phyloP scores from a whole-genome alignment of 1,140 invertebrate genomes.

The Pseudomyrmex sp. region DNA sequence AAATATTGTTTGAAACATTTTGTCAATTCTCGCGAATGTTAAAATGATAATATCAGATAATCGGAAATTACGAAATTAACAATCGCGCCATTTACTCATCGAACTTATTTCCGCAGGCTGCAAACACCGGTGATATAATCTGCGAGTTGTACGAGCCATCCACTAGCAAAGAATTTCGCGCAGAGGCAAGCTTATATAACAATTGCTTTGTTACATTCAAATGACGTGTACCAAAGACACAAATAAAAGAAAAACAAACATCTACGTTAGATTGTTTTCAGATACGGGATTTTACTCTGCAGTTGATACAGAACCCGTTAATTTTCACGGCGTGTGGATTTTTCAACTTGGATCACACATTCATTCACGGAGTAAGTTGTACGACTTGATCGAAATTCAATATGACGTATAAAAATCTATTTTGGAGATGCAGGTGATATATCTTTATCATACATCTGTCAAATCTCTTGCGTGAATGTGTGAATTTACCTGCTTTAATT shows the following conservation, averaged over 20 bases:
- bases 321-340: conserved; percentile 76
- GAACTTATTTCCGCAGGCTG: conserved; percentile 51
- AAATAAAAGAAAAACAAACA: not conserved
- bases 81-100: not conserved
- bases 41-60: not conserved
- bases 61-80: not conserved
- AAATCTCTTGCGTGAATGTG: not conserved
- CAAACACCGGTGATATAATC: conserved; percentile 69
- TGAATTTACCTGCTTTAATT: no score
- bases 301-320: conserved; percentile 74
- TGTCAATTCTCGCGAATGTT: not conserved
- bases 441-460: no score
- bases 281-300: conserved; percentile 74
- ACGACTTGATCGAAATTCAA: no score
- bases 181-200: conserved; percentile 57
- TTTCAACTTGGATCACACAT: conserved; percentile 70
- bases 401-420: not conserved
- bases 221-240: not conserved
- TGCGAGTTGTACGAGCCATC: conserved; percentile 72
- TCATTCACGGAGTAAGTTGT: conserved; percentile 70
- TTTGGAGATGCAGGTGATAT: no score
- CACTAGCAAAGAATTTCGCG: conserved; percentile 62
- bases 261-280: conserved; percentile 47
- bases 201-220: no score
- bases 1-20: not conserved